These are phyloP conservation scores for Lepidocolaptes lacrymiger DNA, from an alignment of 2,797 vertebrate species.

Conservation along the genomic window DNA sequence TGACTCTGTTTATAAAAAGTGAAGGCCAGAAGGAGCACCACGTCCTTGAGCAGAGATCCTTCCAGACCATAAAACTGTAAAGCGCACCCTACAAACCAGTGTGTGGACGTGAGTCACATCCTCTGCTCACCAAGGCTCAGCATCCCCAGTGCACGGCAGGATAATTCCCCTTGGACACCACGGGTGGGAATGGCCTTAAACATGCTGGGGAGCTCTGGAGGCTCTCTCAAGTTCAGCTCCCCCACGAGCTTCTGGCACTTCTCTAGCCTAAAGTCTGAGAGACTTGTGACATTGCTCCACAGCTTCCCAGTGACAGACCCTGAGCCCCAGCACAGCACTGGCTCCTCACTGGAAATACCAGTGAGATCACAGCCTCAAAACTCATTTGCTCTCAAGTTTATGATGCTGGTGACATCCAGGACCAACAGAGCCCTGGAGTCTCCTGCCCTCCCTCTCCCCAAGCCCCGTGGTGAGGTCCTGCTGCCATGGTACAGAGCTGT, in stretches of 20 bases:
- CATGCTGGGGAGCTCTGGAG: neutral
- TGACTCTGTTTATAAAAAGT: neutral
- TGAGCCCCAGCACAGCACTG: neutral
- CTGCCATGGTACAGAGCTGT: neutral
- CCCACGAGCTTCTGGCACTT: neutral
- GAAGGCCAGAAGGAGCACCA: neutral
- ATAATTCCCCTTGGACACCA: neutral
- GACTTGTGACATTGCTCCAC: neutral
- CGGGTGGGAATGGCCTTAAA: neutral
- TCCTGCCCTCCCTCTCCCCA: neutral
- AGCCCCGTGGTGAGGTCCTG: neutral
- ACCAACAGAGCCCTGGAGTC: neutral
- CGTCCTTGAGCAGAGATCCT: neutral
- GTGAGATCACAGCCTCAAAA: neutral
- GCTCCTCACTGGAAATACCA: neutral
- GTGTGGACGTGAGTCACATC: neutral
- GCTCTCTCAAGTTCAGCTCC: neutral
- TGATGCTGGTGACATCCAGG: neutral
- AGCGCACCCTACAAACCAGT: fast-evolving
- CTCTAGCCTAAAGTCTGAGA: neutral
- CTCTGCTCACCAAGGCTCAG: fast-evolving
- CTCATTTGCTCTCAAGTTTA: neutral
- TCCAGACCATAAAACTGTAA: neutral
- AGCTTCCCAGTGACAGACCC: neutral
- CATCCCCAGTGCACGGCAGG: fast-evolving